Evolutionary conservation across 2,797 vertebrate species (phyloP), one percentile per base, ranked within the genome.

Genomic region (Danio aesculapii): DNA sequence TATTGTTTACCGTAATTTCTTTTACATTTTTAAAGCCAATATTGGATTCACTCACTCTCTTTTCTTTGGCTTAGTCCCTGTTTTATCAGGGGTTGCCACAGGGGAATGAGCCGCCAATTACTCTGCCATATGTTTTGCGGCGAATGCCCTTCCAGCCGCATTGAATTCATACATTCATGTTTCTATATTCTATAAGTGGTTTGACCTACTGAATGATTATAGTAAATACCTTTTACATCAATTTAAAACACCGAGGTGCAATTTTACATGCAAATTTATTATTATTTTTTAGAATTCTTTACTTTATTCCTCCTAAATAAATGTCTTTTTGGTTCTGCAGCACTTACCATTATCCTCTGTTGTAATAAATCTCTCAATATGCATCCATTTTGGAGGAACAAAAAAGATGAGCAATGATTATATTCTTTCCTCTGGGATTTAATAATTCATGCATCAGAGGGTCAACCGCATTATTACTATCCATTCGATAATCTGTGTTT

Each of bases 401-500:
- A 30, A 8, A 44, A 71, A 55, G 16, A 55, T 19, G 53, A n/a
- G 16, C 10, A 71, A 44, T 71, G 6, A 57, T 71, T 19, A 44
- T 57, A 12, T 71, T 19, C 1, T 71, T 57, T 57, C 39, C 10
- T 71, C 43, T 43, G 39, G 50, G 30, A 17, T 55, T 71, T 71
- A 43, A 71, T 55, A 53, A 19, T 44, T 55, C 16, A 43, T 71
- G 10, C 69, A 53, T 55, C 39, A 8, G 11, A 13, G 30, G 50
- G 69, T 55, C n/a, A 5, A 70, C 16, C 52, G n/a, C 69, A 44
- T 57, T 57, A 44, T 57, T 19, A 44, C 39, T 39, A 71, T 55
- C 10, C 6, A 71, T 71, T 71, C 11, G 2, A 71, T 71, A 57
- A 57, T 71, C 69, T 71, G 68, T 70, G 17, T 72, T 44, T 72